A percentile compares a stretch with the other conserved stretches of the same genome.
Conservation (phyloP, 2,113 vertebrate genomes). For the Phyllostomus discolor region DNA sequence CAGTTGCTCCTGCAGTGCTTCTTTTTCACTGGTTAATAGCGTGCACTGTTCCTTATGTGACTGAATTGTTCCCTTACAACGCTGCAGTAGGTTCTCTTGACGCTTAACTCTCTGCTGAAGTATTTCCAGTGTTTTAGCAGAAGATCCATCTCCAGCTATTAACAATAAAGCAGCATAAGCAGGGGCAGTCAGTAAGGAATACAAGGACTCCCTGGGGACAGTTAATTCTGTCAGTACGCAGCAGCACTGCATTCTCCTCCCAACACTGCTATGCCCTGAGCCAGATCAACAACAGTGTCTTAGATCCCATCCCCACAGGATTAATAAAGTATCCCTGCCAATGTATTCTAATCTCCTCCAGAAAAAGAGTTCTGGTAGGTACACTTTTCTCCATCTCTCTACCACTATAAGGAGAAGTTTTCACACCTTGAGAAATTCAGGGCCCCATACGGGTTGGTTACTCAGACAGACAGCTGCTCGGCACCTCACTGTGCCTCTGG, state of each 20-base stretch:
- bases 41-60: constrained; percentile 87
- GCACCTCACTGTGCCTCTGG: background rate
- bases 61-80: constrained; percentile 88
- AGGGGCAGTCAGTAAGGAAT: background rate
- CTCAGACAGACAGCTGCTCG: background rate
- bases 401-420: background rate
- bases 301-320: background rate
- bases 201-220: background rate
- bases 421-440: background rate
- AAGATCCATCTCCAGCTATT: constrained; percentile 80
- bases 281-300: background rate
- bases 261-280: background rate
- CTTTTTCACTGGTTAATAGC: constrained; percentile 91
- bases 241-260: background rate
- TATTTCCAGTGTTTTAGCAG: constrained; percentile 81
- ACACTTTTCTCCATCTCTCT: background rate
- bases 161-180: constrained; percentile 44
- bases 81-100: constrained; percentile 92
- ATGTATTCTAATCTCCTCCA: background rate
- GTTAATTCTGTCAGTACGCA: background rate
- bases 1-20: constrained; percentile 93
- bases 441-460: background rate
- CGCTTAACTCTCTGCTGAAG: constrained; percentile 89
- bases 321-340: background rate
- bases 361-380: background rate